Base-by-base conservation (phyloP, 2,797 vertebrate genomes). In the Ciconia nigra region DNA sequence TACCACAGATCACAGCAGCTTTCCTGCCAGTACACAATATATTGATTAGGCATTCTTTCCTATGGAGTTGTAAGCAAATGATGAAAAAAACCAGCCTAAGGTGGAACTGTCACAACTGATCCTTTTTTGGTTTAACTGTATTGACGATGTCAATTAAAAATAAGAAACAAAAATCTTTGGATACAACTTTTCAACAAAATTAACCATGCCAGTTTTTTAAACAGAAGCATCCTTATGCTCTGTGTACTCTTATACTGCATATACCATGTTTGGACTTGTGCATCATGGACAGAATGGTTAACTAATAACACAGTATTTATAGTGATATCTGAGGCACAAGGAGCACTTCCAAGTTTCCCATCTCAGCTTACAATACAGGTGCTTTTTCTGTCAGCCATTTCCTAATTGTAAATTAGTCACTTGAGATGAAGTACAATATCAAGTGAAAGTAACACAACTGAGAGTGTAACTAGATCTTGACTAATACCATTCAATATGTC, bases 61-160 rank as follows among this genome's bases (percentile, higher is more conserved):
- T 37, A 47, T 5, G 4, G 12, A 77, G 13, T 19, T 80, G 24
- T 44, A 89, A 65, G 21, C 6, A 62, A 89, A 19, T 42, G 21
- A 31, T 8, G 37, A 37, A 41, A 37, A 76, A 49, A 72, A 17
- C 11, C 37, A 71, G n/a, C 10, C 11, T 28, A 44, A 10, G 6
- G 10, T 19, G 21, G 8, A 87, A 28, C 21, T 87, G 29, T 76
- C 77, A 71, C 33, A 94, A 47, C 13, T 35, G 21, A 65, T 29
- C 25, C 39, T 72, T 57, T 72, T 84, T 90, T 92, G 66, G 70
- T 89, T 87, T 90, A 72, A 69, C 66, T 81, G 12, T 25, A 58
- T 5, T 41, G 55, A 65, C 14, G 79, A 46, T 17, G 52, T 13
- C 25, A 79, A 25, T 47, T 84, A 22, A 79, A 77, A 88, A 14